Evolutionary conservation across 1,140 invertebrate genomes (phyloP), one percentile per base, ranked within the genome.

Genomic region (Hyles vespertilio): DNA sequence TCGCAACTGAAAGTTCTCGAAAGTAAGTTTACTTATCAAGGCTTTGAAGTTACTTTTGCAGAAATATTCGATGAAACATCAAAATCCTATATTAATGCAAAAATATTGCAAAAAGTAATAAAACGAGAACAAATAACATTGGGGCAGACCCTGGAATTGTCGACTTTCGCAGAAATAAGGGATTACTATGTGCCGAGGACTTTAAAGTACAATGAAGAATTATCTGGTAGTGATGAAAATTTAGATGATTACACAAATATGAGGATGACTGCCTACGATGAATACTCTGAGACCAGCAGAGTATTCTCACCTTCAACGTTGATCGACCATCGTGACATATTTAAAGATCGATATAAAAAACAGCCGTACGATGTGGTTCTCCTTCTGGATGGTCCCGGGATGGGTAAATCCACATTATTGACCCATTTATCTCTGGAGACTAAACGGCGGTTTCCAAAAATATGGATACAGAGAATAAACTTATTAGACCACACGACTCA

Each of bases 331-430:
- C 36, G 36, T 5, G 36, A 40, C 0, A 8, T 8, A 5, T 40
- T 40, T 40, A 5, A 40, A 40, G 8, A 40, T 40, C 36, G 36
- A 40, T 40, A 5, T 8, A 2, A 40, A 40, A 40, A 5, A 40
- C 36, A 40, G 36, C 32, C 34, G 6, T n/a, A 34, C n/a, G 32
- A 56, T 11, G 12, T 55, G 0, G 52, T 54, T 8, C 11, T 63
- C 5, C 8, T 63, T 8, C 46, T 47, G 5, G 56, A 46, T 2
- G 7, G 12, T 32, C 52, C 56, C 34, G 61, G 61, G 0, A 63
- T 59, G 47, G 61, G 56, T n/a, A 59, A 58, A n/a, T 56, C 61
- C 11, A 60, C 58, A 12, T 49, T 60, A 3, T 46, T 60, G 3
- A 60, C 58, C 3, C 36, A 60, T 11, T 34, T 60, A 10, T 54